Conservation (phyloP, 1,140 invertebrate species). For the Anadara kagoshimensis region DNA sequence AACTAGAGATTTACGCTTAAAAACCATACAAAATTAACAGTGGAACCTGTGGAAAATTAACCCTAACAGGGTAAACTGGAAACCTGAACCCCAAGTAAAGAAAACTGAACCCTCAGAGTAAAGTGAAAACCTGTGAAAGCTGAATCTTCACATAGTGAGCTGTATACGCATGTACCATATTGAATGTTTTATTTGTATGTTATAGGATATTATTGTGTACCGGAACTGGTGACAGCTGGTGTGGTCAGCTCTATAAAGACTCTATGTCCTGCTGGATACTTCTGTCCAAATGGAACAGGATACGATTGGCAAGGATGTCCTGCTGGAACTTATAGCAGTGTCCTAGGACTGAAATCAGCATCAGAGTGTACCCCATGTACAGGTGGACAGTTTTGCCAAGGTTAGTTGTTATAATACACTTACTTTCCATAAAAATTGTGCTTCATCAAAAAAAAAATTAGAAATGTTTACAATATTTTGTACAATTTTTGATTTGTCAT, state of each 20-base stretch:
- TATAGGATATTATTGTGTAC: conserved; percentile 70
- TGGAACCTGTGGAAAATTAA: too few species aligned
- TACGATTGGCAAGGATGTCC: conserved; percentile 68
- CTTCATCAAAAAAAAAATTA: neutral
- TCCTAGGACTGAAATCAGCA: conserved; percentile 51
- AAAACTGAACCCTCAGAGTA: too few species aligned
- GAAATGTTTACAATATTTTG: neutral
- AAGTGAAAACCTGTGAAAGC: too few species aligned
- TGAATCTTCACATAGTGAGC: too few species aligned
- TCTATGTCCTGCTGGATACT: conserved; percentile 65
- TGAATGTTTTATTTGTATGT: neutral
- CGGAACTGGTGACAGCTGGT: conserved; percentile 55
- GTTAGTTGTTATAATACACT: conserved; percentile 28
- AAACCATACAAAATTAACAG: too few species aligned
- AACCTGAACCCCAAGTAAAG: too few species aligned
- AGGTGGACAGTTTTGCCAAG: conserved; percentile 60
- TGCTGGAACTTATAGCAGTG: conserved; percentile 64
- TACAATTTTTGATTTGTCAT: neutral
- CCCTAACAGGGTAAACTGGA: too few species aligned
- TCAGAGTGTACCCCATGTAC: conserved; percentile 65
- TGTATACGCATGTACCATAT: neutral
- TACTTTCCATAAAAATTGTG: neutral
- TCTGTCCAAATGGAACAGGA: conserved; percentile 69
- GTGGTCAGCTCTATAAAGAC: conserved; percentile 45
- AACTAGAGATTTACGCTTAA: too few species aligned